phyloP scores from a whole-genome alignment of 2,797 vertebrate species.

The Pterois miles region DNA sequence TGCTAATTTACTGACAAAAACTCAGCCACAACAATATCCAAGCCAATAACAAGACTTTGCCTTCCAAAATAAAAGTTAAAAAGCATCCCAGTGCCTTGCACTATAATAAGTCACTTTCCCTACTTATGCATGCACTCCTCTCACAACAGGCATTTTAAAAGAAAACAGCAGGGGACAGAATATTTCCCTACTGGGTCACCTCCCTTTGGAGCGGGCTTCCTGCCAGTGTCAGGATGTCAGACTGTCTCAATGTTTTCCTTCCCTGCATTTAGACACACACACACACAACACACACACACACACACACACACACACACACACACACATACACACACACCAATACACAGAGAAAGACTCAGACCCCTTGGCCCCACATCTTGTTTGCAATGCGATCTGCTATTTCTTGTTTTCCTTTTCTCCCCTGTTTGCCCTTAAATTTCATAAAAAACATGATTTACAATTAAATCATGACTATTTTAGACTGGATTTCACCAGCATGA shows the following conservation, averaged over 20 bases:
- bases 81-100: background rate
- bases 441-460: background rate
- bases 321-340: conserved; percentile 1
- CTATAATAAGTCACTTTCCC: conserved; percentile 7
- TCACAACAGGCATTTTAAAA: conserved; percentile 18
- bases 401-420: background rate
- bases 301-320: conserved; percentile 26
- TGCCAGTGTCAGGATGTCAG: conserved; percentile 57
- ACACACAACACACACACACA: conserved; percentile 30
- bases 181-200: conserved; percentile 35
- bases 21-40: background rate
- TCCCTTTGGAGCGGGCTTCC: conserved; percentile 46
- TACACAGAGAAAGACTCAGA: background rate
- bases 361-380: background rate
- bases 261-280: conserved; percentile 12
- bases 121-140: background rate
- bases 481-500: background rate
- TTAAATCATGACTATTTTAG: conserved; percentile 11
- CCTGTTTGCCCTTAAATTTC: background rate
- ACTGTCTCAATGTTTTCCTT: conserved; percentile 44
- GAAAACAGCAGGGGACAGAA: conserved; percentile 27
- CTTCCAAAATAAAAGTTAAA: conserved; percentile 24
- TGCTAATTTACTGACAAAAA: background rate
- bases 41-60: background rate
- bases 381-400: conserved; percentile 12